Conservation (phyloP, 2,888 invertebrate species). For the Drosophila siamana region DNA sequence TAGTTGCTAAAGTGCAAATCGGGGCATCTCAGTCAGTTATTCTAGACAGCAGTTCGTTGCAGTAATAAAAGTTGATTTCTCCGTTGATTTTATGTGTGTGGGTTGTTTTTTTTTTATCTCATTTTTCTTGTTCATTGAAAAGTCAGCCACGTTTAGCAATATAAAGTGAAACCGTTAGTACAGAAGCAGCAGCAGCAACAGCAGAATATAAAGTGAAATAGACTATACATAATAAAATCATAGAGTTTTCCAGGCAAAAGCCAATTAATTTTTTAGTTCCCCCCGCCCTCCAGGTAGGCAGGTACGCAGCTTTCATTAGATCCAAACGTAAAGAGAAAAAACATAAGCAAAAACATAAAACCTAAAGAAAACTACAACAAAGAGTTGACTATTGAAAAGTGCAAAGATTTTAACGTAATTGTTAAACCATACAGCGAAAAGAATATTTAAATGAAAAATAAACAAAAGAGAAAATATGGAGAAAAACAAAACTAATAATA, state of each 20-base stretch:
- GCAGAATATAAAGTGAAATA: constrained; percentile 16
- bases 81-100: constrained; percentile 43
- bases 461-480: constrained; percentile 19
- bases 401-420: constrained; percentile 79
- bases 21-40: neutral
- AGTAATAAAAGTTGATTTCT: constrained; percentile 38
- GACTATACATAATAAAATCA: constrained; percentile 55
- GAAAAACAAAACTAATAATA: constrained; percentile 32
- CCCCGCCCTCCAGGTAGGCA: neutral
- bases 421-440: constrained; percentile 80
- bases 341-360: constrained; percentile 9
- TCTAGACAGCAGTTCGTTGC: too few species aligned
- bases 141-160: constrained; percentile 55
- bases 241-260: constrained; percentile 72
- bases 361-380: constrained; percentile 46
- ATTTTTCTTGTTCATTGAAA: constrained; percentile 18
- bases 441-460: constrained; percentile 44
- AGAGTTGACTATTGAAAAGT: constrained; percentile 78
- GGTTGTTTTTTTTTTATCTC: too few species aligned
- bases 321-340: constrained; percentile 19
- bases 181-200: constrained; percentile 41
- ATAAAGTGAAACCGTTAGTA: constrained; percentile 65
- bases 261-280: constrained; percentile 35
- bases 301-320: constrained; percentile 29
- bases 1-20: neutral